Conservation (phyloP, 2,888 invertebrate genomes). For the Mythimna ferrago region DNA sequence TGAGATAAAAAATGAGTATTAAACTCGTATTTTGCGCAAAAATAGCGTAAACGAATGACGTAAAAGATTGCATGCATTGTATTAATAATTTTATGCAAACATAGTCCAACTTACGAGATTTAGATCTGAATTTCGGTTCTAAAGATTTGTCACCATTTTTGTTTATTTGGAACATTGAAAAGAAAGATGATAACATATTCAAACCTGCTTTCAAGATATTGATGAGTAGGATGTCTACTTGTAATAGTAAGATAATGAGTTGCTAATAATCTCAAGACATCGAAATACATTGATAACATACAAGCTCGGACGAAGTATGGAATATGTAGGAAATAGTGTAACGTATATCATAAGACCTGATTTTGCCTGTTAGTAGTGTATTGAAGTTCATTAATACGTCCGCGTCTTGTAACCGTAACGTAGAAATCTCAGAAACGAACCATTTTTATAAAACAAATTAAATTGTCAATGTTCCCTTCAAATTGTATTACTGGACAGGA, state of each 20-base stretch:
- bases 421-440: constrained; percentile 35
- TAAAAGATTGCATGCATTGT: constrained; percentile 45
- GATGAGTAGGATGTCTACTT: constrained; percentile 23
- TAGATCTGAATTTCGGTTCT: constrained; percentile 49
- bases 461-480: constrained; percentile 50
- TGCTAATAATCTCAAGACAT: constrained; percentile 54
- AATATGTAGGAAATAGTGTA: constrained; percentile 54
- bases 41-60: constrained; percentile 34
- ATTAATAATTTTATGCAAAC: constrained; percentile 44
- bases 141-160: constrained; percentile 21
- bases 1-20: constrained; percentile 45
- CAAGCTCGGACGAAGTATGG: constrained; percentile 49
- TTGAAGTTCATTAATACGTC: constrained; percentile 54
- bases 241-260: constrained; percentile 44
- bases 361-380: constrained; percentile 55
- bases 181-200: constrained; percentile 5
- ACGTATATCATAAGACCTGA: constrained; percentile 53
- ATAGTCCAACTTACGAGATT: constrained; percentile 27
- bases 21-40: constrained; percentile 44
- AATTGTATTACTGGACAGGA: constrained; percentile 40
- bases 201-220: constrained; percentile 24
- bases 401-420: constrained; percentile 51
- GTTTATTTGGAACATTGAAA: constrained; percentile 49
- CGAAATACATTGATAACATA: constrained; percentile 60
- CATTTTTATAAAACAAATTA: constrained; percentile 25